These are phyloP conservation scores for Euplexia lucipara DNA, from an alignment of 2,888 invertebrate species.

Conservation along the genomic window DNA sequence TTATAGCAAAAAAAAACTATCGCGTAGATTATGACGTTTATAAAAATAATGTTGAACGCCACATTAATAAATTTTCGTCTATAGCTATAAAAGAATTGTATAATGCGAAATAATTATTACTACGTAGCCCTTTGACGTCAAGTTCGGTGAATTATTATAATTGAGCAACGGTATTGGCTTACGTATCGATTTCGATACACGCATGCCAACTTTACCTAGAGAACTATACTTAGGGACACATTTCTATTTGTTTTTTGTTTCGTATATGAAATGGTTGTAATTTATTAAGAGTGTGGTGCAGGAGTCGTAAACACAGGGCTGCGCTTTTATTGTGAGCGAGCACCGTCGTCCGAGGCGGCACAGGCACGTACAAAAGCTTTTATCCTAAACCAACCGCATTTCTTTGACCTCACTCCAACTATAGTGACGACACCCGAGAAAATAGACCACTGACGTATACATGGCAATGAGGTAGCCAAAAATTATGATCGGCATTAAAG, in stretches of 20 bases:
- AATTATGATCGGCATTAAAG: slow-evolving; percentile 78
- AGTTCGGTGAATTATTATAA: slow-evolving; percentile 2
- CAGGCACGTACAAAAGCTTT: slow-evolving; percentile 80
- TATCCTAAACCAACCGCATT: slow-evolving; percentile 78
- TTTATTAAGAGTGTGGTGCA: slow-evolving; percentile 59
- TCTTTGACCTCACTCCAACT: slow-evolving; percentile 77
- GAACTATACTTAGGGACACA: not conserved
- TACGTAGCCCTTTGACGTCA: slow-evolving; percentile 24
- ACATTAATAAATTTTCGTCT: slow-evolving; percentile 8
- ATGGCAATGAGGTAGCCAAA: slow-evolving; percentile 72
- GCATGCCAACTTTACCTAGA: slow-evolving; percentile 10
- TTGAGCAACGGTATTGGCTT: slow-evolving; percentile 6
- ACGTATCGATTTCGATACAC: slow-evolving; percentile 21
- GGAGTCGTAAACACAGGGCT: slow-evolving; percentile 68
- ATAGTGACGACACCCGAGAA: slow-evolving; percentile 73
- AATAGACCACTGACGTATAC: slow-evolving; percentile 76
- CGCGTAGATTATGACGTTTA: slow-evolving; percentile 24
- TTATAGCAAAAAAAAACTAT: slow-evolving; percentile 26
- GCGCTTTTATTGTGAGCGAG: slow-evolving; percentile 71
- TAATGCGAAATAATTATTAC: slow-evolving; percentile 6
- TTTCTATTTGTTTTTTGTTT: slow-evolving; percentile 6
- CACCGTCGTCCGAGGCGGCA: slow-evolving; percentile 58
- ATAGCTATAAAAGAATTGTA: slow-evolving; percentile 1
- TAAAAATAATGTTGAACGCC: slow-evolving; percentile 22
- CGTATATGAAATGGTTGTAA: slow-evolving; percentile 22